phyloP scores from a whole-genome alignment of 2,797 vertebrate genomes.

The Neoniphon sammara region DNA sequence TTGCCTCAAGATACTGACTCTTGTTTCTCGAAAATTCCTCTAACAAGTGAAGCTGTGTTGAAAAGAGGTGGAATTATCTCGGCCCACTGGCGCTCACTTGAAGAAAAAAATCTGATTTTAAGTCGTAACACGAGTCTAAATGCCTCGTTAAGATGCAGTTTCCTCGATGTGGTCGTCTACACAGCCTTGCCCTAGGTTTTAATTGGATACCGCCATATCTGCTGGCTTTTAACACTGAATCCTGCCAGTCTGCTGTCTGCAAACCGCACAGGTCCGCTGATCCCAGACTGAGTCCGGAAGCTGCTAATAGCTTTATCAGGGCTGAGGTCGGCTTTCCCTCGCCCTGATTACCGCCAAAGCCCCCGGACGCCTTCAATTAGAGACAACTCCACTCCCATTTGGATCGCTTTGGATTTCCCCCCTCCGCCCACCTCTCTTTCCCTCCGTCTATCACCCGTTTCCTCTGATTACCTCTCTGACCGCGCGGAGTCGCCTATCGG shows the following conservation, averaged over 20 bases:
- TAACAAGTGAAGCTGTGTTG: too few species aligned
- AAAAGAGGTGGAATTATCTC: neutral
- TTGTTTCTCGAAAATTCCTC: too few species aligned
- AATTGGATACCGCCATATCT: neutral
- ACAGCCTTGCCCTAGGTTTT: neutral
- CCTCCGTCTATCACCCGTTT: constrained; percentile 53
- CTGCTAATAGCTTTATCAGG: constrained; percentile 74
- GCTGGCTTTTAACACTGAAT: neutral
- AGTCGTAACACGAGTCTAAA: too few species aligned
- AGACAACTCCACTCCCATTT: constrained; percentile 59
- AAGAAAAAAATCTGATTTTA: too few species aligned
- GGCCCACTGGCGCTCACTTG: neutral
- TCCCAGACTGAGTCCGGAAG: constrained; percentile 32
- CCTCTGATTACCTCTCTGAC: constrained; percentile 56
- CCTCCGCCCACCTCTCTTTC: constrained; percentile 42
- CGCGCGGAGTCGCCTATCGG: constrained; percentile 55
- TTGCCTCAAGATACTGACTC: too few species aligned
- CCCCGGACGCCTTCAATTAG: constrained; percentile 71
- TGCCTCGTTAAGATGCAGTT: neutral
- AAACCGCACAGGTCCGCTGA: neutral
- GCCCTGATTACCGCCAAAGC: constrained; percentile 74
- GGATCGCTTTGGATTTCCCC: constrained; percentile 62
- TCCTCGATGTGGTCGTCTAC: neutral
- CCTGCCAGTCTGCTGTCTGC: neutral
- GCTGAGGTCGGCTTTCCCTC: constrained; percentile 55